Conservation (phyloP, 2,797 vertebrate species). For the Cyclopterus lumpus region DNA sequence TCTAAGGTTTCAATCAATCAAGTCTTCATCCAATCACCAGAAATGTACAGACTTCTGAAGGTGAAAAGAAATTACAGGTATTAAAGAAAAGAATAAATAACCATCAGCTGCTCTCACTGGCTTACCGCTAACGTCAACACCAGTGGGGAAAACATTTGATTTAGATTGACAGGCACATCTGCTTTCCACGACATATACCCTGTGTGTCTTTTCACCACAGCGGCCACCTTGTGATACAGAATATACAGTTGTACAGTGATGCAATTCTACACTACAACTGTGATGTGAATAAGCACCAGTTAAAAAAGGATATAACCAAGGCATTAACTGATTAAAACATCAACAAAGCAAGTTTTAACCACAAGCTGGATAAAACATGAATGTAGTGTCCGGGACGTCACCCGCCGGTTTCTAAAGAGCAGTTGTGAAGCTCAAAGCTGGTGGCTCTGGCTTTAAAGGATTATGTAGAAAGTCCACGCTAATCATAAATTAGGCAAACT, state of each 20-base stretch:
- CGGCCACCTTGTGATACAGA: not conserved
- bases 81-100: not conserved
- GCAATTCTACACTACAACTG: not conserved
- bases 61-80: not conserved
- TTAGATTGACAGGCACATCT: not conserved
- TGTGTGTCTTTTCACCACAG: not conserved
- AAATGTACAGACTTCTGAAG: conserved; percentile 14
- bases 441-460: not conserved
- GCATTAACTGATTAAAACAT: not conserved
- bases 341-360: not conserved
- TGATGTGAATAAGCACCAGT: not conserved
- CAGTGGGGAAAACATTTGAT: not conserved
- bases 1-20: not conserved
- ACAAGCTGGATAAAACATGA: not conserved
- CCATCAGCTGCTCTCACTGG: not conserved
- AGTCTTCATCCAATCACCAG: not conserved
- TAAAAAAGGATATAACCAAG: not conserved
- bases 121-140: conserved; percentile 5
- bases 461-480: too few relatives aligned
- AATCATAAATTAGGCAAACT: too few relatives aligned
- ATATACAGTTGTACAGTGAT: not conserved
- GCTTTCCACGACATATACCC: not conserved
- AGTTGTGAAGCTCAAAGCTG: too few relatives aligned
- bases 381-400: not conserved
- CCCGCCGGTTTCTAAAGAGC: not conserved